phyloP scores from a whole-genome alignment of 2,888 invertebrate genomes.

The Cryptocephalus moraei region DNA sequence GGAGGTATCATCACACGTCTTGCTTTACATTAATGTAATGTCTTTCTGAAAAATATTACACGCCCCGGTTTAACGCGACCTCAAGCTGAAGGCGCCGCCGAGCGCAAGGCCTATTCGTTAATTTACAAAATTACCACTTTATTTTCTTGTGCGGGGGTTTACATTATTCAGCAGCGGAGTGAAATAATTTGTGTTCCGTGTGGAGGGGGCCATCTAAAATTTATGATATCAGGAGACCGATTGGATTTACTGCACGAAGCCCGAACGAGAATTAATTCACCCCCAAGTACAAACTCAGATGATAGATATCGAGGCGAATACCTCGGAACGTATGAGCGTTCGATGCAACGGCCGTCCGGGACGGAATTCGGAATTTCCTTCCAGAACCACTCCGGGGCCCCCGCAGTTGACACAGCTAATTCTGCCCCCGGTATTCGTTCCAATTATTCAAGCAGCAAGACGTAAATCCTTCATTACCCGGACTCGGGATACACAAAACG shows the following conservation, averaged over 20 bases:
- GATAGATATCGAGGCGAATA: too few relatives aligned
- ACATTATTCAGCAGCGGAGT: slow-evolving; percentile 9
- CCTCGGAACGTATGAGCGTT: too few relatives aligned
- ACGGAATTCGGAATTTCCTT: too few relatives aligned
- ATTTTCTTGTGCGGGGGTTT: slow-evolving; percentile 11
- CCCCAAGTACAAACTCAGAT: too few relatives aligned
- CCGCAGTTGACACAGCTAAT: too few relatives aligned
- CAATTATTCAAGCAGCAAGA: too few relatives aligned
- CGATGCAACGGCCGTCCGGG: too few relatives aligned
- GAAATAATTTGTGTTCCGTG: slow-evolving; percentile 1
- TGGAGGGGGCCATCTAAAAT: neutral
- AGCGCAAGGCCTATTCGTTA: slow-evolving; percentile 9
- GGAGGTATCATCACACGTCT: slow-evolving; percentile 20
- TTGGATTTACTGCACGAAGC: neutral
- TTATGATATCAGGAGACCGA: neutral
- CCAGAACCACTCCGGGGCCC: too few relatives aligned
- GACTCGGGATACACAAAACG: too few relatives aligned
- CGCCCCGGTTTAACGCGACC: slow-evolving; percentile 9
- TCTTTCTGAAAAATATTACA: slow-evolving; percentile 16
- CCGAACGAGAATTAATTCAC: neutral
- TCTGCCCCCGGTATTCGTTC: too few relatives aligned
- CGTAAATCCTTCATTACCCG: too few relatives aligned
- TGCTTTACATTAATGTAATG: slow-evolving; percentile 24
- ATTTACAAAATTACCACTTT: slow-evolving; percentile 14
- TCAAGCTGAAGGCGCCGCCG: slow-evolving; percentile 4